Evolutionary conservation across 2,797 vertebrate genomes (phyloP), one percentile per base, ranked within the genome.

Genomic region (Phrynocephalus vlangalii): DNA sequence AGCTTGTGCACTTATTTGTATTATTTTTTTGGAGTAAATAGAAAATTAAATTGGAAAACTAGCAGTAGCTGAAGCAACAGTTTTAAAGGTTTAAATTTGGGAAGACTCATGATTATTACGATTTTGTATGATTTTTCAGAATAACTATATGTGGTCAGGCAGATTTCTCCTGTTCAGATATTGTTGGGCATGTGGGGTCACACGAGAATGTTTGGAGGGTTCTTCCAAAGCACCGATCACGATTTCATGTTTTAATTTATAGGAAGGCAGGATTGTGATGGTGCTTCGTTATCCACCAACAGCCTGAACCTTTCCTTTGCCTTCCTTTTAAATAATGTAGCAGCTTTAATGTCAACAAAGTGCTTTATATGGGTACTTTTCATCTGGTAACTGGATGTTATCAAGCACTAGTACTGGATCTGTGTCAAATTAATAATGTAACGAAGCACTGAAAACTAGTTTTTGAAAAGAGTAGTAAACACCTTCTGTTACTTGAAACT

Each of bases 341-440:
- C 75, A 85, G 82, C 71, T 87, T n/a, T 83, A 9, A 33, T 30
- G 5, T 83, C 44, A 86, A 60, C 20, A 24, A 82, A 60, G 2
- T 28, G 78, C 56, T 89, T 90, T 44, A 10, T 79, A 28, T 84
- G 85, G 6, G 85, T 75, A 73, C 83, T 93, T 88, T 52, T 90
- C 78, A 72, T 91, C 0, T 85, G 83, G 71, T 71, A 78, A 66
- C 26, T 60, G 33, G 60, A 79, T 30, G 76, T 90, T 66, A 90
- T 28, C 38, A 38, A 83, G 72, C 79, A 86, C 30, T 88, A 82
- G 20, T 71, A 81, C 82, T 85, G 33, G 48, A 30, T 89, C 71
- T 15, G 0, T 86, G 33, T 73, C 87, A 16, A 70, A 76, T 80
- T 83, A 83, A 86, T 82, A 76, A 83, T 86, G 81, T 66, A 92